Conservation (phyloP, 2,797 vertebrate genomes). For the Gymnothorax javanicus region DNA sequence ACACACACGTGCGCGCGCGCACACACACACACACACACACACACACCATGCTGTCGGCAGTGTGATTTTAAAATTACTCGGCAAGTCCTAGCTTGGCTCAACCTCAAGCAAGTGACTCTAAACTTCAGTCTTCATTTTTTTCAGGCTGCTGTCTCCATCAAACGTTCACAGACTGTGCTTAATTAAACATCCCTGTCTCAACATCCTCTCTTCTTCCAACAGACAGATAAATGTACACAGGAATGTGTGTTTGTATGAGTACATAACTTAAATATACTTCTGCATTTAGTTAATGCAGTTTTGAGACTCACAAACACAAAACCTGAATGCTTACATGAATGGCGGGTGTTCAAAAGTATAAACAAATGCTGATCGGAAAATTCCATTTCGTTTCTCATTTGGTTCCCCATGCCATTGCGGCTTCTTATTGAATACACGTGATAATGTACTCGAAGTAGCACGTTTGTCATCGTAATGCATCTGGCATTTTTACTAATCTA, state of each 20-base stretch:
- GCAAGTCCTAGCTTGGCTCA: constrained; percentile 69
- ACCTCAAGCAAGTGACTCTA: constrained; percentile 55
- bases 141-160: constrained; percentile 39
- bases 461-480: constrained; percentile 22
- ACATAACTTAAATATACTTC: neutral
- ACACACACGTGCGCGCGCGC: no score
- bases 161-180: constrained; percentile 40
- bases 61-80: constrained; percentile 67
- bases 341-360: no score
- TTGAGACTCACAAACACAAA: neutral
- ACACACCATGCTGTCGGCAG: constrained; percentile 41
- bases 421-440: neutral
- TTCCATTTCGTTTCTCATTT: neutral
- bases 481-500: constrained; percentile 40
- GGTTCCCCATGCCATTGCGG: neutral
- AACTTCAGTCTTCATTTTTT: constrained; percentile 49
- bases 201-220: neutral
- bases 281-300: neutral
- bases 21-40: neutral
- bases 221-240: neutral
- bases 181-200: constrained; percentile 43
- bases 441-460: constrained; percentile 1
- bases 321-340: no score
- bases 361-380: neutral
- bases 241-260: neutral